Base-by-base conservation (phyloP, 1,140 invertebrate species). In the Trichonephila clavata region DNA sequence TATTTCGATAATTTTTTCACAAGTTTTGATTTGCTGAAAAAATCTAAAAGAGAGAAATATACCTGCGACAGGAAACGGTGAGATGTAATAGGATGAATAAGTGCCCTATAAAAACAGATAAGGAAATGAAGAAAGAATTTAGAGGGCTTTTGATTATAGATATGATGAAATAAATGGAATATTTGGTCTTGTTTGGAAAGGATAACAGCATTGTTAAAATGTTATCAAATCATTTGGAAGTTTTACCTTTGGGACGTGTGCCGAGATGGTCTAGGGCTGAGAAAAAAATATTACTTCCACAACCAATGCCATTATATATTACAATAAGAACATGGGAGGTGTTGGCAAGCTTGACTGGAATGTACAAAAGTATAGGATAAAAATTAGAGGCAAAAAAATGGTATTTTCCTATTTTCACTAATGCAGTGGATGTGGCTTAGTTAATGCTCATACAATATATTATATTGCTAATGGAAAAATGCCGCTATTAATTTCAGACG, bases 61-160 rank as follows among this genome's bases (percentile, higher is more conserved):
- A n/a, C n/a, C n/a, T n/a, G n/a, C n/a, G n/a, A n/a, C n/a, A n/a
- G n/a, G n/a, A n/a, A 86, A 86, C 84, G 84, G 59, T 86, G 84
- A 86, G 84, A 63, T 86, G n/a, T 86, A 86, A 86, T 86, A 63
- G 84, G 84, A 86, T 86, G 84, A 86, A 86, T 86, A 86, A 86
- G n/a, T 86, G 84, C n/a, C 84, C 59, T 86, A 86, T 86, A 86
- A 63, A 63, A 86, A 86, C 84, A 86, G 59, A 86, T 86, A 86
- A 86, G 59, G 84, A 86, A 86, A 86, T 86, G 84, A 86, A 86
- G 84, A 86, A 86, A 86, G 21, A 86, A 86, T 86, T 86, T 86
- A 86, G 83, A 86, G 83, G 83, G 83, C n/a, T n/a, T n/a, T n/a
- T n/a, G n/a, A n/a, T n/a, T n/a, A n/a, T n/a, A n/a, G n/a, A n/a